phyloP scores from a whole-genome alignment of 2,797 vertebrate genomes.

The Chelonia mydas region DNA sequence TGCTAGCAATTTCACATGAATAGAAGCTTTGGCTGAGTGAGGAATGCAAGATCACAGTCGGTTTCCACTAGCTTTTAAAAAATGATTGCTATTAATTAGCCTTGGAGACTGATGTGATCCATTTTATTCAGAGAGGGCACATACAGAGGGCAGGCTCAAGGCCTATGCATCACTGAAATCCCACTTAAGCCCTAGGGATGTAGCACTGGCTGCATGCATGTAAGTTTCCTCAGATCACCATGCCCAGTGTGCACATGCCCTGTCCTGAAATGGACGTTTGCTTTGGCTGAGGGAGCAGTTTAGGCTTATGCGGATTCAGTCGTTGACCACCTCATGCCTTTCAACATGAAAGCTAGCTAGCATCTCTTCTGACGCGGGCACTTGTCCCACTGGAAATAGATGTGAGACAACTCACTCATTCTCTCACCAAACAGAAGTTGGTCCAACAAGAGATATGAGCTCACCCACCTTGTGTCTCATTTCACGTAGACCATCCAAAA shows the following conservation, averaged over 20 bases:
- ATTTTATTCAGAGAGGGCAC: background rate
- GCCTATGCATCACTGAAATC: background rate
- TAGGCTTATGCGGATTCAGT: rapidly evolving
- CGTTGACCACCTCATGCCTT: background rate
- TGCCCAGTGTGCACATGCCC: rapidly evolving
- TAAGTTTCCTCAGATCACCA: rapidly evolving
- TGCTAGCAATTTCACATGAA: background rate
- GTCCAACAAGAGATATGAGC: background rate
- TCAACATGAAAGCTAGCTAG: background rate
- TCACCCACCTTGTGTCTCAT: background rate
- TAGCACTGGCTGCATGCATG: background rate
- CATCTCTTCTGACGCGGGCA: background rate
- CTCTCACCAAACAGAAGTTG: background rate
- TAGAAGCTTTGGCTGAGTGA: background rate
- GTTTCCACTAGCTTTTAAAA: background rate
- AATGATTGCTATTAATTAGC: background rate
- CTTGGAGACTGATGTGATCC: background rate
- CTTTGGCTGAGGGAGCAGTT: background rate
- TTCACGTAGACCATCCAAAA: rapidly evolving
- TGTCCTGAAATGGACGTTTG: rapidly evolving
- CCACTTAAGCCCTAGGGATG: rapidly evolving
- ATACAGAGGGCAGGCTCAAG: background rate
- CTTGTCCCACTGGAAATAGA: background rate
- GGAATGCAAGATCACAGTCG: background rate
- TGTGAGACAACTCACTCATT: background rate